Base-by-base conservation (phyloP, 2,888 invertebrate genomes). In the Leptinotarsa haldemani region DNA sequence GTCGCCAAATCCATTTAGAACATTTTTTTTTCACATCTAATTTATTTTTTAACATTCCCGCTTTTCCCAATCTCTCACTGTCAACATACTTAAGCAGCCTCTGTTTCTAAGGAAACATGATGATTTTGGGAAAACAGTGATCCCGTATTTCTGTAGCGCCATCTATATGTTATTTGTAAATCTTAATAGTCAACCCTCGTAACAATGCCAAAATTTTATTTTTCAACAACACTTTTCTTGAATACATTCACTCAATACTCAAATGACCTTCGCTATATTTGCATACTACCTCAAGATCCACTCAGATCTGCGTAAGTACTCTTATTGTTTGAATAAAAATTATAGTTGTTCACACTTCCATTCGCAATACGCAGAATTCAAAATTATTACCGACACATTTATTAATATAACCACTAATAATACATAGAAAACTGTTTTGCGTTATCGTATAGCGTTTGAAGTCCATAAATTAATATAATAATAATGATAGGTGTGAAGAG, bases 361-460 rank as follows among this genome's bases (percentile, higher is more conserved):
- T 25, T 61, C 61, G 25, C 61, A 15, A 40, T 61, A 61, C 61
- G 7, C 4, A n/a, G 61, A 61, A 61, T 40, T 25, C 18, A 61
- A 25, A 61, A 61, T 61, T 40, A n/a, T 30, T 61, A 16, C 40
- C 12, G 40, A 30, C 40, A 61, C 4, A 61, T 61, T 61, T n/a
- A 56, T 56, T 56, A 56, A 3, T 30, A 61, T 61, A 25, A 61
- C 40, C 61, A 61, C 30, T 61, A 61, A 61, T 61, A 16, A 30
- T 40, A 40, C 5, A 9, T 30, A 40, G 20, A 56, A 13, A 56
- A 18, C 53, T 53, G 18, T 56, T 56, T 56, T 40, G 40, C 40
- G 40, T 40, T 40, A 40, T 40, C 40, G 40, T 9, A 18, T 7
- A 9, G 9, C 18, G 18, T 52, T 52, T 18, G 52, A 12, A 18